phyloP scores from a whole-genome alignment of 2,113 vertebrate species.

The Cynocephalus volans region DNA sequence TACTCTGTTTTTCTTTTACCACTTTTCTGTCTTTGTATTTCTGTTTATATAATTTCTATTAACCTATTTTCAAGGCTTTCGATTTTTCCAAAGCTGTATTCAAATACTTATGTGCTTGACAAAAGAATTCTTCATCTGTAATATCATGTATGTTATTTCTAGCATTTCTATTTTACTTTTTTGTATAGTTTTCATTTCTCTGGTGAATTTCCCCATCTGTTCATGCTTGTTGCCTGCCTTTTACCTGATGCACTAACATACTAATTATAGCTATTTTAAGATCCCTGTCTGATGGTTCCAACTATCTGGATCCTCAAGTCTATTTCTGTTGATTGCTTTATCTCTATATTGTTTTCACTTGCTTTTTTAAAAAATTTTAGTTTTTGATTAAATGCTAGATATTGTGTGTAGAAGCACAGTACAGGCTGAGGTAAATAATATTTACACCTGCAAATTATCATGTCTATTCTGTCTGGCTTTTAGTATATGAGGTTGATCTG shows the following conservation, averaged over 20 bases:
- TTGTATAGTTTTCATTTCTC: background rate
- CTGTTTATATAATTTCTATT: background rate
- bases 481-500: background rate
- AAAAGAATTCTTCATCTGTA: slow-evolving; percentile 9
- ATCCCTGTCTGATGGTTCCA: background rate
- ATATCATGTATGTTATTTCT: background rate
- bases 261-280: background rate
- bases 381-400: background rate
- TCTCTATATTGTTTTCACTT: background rate
- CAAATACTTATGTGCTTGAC: background rate
- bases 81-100: background rate
- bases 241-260: background rate
- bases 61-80: background rate
- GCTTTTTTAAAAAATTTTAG: background rate
- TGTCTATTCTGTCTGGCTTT: background rate
- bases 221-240: background rate
- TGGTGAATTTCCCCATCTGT: background rate
- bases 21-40: background rate
- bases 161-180: background rate
- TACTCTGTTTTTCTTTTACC: background rate
- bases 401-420: background rate
- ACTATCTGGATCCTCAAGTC: background rate
- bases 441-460: background rate
- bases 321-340: background rate
- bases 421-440: background rate